These are phyloP conservation scores for Stegodyphus mimosarum DNA, from an alignment of 1,140 invertebrate species.

Conservation along the genomic window DNA sequence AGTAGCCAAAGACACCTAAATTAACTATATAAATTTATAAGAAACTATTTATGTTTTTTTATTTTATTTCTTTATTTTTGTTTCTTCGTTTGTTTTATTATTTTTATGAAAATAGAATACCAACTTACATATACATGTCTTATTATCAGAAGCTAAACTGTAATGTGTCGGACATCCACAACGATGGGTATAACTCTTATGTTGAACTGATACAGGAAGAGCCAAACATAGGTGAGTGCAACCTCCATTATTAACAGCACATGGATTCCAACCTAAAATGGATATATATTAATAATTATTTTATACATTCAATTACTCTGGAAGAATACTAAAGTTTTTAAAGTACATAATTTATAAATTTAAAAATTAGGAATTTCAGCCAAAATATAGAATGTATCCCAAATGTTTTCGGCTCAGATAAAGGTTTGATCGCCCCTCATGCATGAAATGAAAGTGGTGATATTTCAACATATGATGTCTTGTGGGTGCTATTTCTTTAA, in stretches of 20 bases:
- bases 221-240: conserved; percentile 95
- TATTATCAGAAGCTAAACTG: conserved; percentile 83
- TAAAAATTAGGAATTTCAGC: background rate
- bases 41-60: background rate
- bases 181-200: conserved; percentile 64
- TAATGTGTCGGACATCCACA: conserved; percentile 94
- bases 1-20: too few species aligned
- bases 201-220: conserved; percentile 71
- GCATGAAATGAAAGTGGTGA: too few species aligned
- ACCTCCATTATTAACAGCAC: conserved; percentile 90
- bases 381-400: too few species aligned
- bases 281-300: background rate
- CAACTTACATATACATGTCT: conserved; percentile 84
- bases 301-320: background rate
- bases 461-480: too few species aligned
- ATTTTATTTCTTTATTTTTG: too few species aligned
- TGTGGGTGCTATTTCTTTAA: too few species aligned
- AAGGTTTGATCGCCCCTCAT: too few species aligned
- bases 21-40: background rate
- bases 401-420: too few species aligned
- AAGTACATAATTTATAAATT: background rate
- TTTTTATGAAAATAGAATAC: background rate
- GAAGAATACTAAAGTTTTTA: background rate
- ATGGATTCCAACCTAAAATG: conserved; percentile 78
- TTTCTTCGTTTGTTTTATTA: background rate